Evolutionary conservation across 1,140 invertebrate species (phyloP).

Genomic region (Nilaparvata lugens): DNA sequence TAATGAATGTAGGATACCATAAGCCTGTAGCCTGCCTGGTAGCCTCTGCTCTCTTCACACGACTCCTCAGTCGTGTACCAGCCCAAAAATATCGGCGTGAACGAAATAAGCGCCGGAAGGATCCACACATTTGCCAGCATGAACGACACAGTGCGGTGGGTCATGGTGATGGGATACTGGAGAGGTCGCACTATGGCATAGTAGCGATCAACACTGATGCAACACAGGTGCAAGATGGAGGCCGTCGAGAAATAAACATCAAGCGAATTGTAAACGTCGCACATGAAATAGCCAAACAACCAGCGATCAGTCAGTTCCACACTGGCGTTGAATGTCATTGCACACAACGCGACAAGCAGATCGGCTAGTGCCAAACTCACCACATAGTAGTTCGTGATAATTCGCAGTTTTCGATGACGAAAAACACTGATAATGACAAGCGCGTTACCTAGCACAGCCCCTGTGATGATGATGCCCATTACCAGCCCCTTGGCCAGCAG

Average conservation of each 20-base stretch:
- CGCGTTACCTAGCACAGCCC: slow-evolving; percentile 79
- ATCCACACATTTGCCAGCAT: slow-evolving; percentile 84
- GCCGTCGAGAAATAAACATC: slow-evolving; percentile 94
- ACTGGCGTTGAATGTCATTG: slow-evolving; percentile 93
- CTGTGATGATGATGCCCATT: slow-evolving; percentile 74
- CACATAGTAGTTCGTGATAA: slow-evolving; percentile 92
- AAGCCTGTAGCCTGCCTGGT: too few relatives aligned
- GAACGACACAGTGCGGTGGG: slow-evolving; percentile 65
- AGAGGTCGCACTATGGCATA: slow-evolving; percentile 82
- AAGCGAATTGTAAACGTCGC: slow-evolving; percentile 89
- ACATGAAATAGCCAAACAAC: slow-evolving; percentile 82
- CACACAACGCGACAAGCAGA: slow-evolving; percentile 81
- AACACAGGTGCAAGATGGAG: slow-evolving; percentile 88
- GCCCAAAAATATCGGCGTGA: slow-evolving; percentile 89
- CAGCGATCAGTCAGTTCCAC: slow-evolving; percentile 70
- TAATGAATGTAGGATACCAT: too few relatives aligned
- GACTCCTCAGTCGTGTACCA: slow-evolving; percentile 82
- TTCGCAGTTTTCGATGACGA: slow-evolving; percentile 59
- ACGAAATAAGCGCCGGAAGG: slow-evolving; percentile 83
- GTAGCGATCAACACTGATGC: slow-evolving; percentile 86
- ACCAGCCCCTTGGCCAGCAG: slow-evolving; percentile 38
- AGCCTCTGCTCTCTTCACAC: too few relatives aligned
- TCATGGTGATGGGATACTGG: slow-evolving; percentile 84
- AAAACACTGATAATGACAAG: slow-evolving; percentile 73
- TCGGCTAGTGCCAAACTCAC: slow-evolving; percentile 88